Conservation (phyloP, 2,888 invertebrate species). For the Clunio marinus region DNA sequence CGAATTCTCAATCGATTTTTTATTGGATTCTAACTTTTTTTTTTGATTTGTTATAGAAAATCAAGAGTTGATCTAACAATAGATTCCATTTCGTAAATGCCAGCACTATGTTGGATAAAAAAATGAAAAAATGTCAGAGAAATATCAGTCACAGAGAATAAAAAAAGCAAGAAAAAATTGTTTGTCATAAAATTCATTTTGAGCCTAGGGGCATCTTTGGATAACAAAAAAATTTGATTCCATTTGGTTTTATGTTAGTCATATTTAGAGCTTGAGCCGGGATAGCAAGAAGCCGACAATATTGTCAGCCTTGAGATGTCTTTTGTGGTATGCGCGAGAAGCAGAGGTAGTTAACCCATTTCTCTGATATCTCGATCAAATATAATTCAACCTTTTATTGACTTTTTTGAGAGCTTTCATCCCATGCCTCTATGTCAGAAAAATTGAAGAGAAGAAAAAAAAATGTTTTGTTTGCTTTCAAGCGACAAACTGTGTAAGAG, state of each 20-base stretch:
- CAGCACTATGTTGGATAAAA: too few relatives aligned
- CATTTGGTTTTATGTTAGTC: conserved; percentile 1
- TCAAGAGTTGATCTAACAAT: too few relatives aligned
- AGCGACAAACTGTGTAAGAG: background rate
- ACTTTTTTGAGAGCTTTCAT: too few relatives aligned
- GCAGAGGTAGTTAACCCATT: conserved; percentile 18
- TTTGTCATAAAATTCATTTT: background rate
- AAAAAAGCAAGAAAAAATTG: too few relatives aligned
- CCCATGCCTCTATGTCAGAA: too few relatives aligned
- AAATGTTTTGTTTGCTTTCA: background rate
- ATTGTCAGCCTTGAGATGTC: background rate
- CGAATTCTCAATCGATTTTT: too few relatives aligned
- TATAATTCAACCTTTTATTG: background rate
- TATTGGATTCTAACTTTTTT: too few relatives aligned
- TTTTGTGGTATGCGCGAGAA: background rate
- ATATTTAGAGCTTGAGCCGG: background rate
- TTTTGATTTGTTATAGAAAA: too few relatives aligned
- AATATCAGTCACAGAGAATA: too few relatives aligned
- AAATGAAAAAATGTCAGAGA: too few relatives aligned
- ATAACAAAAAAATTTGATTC: conserved; percentile 2
- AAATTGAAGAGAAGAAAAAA: background rate
- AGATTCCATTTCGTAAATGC: too few relatives aligned
- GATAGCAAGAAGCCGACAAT: background rate
- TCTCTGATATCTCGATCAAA: conserved; percentile 3
- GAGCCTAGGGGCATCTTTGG: background rate